A percentile compares a stretch with the other conserved stretches of the same genome.
These are phyloP conservation scores for Bergia sp. DNA, from an alignment of 92 coral and sea anemone genomes.

Conservation along the genomic window DNA sequence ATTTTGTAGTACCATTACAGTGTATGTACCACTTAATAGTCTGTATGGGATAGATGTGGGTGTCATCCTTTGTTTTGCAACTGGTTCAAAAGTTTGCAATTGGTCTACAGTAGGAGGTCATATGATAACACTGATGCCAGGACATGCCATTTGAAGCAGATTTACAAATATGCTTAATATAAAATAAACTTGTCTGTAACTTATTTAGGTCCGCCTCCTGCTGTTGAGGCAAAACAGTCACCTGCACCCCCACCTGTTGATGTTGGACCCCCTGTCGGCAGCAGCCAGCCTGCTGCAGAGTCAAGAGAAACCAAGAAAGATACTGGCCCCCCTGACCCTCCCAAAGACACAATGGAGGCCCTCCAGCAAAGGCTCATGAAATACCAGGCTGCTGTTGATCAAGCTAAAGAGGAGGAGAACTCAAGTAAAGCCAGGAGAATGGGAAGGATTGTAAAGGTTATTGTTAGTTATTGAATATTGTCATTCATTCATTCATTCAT, in stretches of 20 bases:
- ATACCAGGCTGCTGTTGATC: constrained; percentile 77
- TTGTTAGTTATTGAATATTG: not conserved
- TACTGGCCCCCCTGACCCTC: constrained; percentile 85
- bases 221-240: constrained; percentile 7
- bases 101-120: too few relatives aligned
- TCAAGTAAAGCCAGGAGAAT: constrained; percentile 91
- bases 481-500: too few relatives aligned
- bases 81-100: too few relatives aligned
- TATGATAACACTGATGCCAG: too few relatives aligned
- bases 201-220: not conserved
- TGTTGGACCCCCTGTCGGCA: constrained; percentile 19
- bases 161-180: too few relatives aligned
- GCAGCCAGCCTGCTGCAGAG: constrained; percentile 35
- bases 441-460: constrained; percentile 94
- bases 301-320: constrained; percentile 39
- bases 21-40: too few relatives aligned
- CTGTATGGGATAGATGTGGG: too few relatives aligned
- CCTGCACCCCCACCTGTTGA: constrained; percentile 8
- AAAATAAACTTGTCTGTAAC: not conserved
- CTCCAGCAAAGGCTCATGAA: constrained; percentile 89
- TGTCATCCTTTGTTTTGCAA: too few relatives aligned
- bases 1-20: too few relatives aligned
- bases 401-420: constrained; percentile 90
- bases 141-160: too few relatives aligned
- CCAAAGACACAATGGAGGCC: constrained; percentile 86